phyloP scores from a whole-genome alignment of 2,113 vertebrate species.

The Pomatostomus ruficeps region DNA sequence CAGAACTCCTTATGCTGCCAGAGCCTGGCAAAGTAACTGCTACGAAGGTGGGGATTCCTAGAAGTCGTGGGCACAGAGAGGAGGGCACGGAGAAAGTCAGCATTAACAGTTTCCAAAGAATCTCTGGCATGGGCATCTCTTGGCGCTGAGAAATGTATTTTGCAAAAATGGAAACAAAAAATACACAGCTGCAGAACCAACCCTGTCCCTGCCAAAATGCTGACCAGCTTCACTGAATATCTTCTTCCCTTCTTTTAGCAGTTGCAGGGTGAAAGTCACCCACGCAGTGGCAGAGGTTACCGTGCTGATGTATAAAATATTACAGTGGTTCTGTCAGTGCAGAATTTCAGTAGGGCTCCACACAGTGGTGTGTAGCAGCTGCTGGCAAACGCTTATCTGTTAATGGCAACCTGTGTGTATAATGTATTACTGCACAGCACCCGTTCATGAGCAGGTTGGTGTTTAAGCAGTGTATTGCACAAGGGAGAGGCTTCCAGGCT shows the following conservation, averaged over 20 bases:
- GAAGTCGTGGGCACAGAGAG: neutral
- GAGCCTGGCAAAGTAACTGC: neutral
- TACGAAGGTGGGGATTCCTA: neutral
- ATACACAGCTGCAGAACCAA: neutral
- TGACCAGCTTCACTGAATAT: neutral
- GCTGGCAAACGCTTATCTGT: neutral
- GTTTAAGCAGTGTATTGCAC: neutral
- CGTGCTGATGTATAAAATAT: neutral
- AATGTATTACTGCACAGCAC: neutral
- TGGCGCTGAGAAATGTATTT: fast-evolving
- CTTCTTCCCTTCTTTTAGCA: neutral
- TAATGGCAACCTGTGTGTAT: neutral
- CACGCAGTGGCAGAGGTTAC: neutral
- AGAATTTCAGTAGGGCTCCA: neutral
- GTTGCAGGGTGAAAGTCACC: neutral
- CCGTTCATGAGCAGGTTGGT: neutral
- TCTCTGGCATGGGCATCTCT: neutral
- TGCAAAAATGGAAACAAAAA: neutral
- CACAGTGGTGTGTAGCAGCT: neutral
- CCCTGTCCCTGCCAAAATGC: neutral
- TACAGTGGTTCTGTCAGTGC: neutral
- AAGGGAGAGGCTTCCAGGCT: neutral
- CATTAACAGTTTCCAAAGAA: neutral
- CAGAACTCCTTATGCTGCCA: neutral
- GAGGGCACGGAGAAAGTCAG: neutral